These are phyloP conservation scores for Zapus hudsonius DNA, from an alignment of 2,113 vertebrate genomes.

Conservation along the genomic window DNA sequence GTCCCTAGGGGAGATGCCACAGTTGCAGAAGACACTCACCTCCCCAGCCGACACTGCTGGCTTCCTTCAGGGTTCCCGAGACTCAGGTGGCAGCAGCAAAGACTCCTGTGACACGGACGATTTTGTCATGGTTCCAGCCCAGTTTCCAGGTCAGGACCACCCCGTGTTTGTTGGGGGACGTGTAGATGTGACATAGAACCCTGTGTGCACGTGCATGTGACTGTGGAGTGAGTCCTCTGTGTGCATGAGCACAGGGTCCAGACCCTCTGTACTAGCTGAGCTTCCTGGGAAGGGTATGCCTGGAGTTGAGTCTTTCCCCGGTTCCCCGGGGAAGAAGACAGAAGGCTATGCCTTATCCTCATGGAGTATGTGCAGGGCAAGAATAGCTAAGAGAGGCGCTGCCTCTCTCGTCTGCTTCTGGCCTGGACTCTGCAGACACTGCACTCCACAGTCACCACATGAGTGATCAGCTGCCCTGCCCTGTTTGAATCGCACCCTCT, in stretches of 20 bases:
- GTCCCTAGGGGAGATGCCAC: conserved; percentile 91
- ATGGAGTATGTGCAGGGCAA: neutral
- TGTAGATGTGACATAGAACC: neutral
- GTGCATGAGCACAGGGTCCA: neutral
- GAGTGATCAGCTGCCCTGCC: no score
- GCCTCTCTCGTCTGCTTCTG: neutral
- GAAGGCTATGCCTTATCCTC: no score
- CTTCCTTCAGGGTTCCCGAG: conserved; percentile 88
- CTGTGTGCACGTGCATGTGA: neutral
- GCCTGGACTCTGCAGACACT: neutral
- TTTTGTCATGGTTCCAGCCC: conserved; percentile 94
- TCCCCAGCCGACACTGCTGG: conserved; percentile 89
- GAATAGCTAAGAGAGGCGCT: neutral
- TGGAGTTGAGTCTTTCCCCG: neutral
- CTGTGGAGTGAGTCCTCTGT: neutral
- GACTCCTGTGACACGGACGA: conserved; percentile 94
- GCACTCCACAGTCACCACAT: neutral
- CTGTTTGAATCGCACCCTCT: neutral
- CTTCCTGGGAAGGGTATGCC: neutral
- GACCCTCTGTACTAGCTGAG: neutral
- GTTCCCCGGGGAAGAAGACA: neutral
- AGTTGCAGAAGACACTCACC: conserved; percentile 87
- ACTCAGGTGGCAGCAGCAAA: conserved; percentile 92
- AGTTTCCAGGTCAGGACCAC: conserved; percentile 89
- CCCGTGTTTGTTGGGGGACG: rapidly evolving